Evolutionary conservation across 37 sponge, comb jelly and placozoan genomes (phyloP).

Genomic region (Theonella swinhoei): DNA sequence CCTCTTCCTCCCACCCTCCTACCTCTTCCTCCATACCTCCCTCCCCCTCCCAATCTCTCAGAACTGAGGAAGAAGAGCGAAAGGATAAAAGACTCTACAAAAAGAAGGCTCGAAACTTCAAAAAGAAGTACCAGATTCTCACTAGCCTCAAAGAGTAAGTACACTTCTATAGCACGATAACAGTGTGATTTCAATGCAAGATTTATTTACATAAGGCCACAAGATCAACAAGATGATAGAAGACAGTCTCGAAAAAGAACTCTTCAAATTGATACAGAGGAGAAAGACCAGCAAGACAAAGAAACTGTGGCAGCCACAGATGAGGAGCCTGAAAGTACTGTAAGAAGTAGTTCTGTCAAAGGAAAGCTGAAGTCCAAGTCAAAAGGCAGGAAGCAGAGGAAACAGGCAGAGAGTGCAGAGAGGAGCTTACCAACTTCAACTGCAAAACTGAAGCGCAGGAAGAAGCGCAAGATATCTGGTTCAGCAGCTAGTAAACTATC

Average conservation of each 20-base stretch:
- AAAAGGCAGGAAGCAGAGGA: not conserved
- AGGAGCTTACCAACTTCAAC: not conserved
- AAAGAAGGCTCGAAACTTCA: conserved; percentile 23
- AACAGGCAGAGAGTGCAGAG: not conserved
- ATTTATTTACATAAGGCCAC: not conserved
- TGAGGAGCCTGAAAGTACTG: no score
- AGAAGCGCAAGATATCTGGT: not conserved
- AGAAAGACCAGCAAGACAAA: not conserved
- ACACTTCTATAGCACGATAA: not conserved
- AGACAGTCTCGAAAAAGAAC: not conserved
- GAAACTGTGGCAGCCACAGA: not conserved
- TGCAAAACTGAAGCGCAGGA: not conserved
- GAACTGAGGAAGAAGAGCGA: not conserved
- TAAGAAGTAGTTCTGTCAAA: no score
- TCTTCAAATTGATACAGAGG: no score
- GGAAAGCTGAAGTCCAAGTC: not conserved
- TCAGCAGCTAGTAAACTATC: conserved; percentile 4
- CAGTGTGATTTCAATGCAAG: not conserved
- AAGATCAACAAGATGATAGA: not conserved
- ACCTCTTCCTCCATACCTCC: no score
- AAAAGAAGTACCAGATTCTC: conserved; percentile 72
- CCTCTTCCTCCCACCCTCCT: no score
- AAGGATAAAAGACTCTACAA: conserved; percentile 7
- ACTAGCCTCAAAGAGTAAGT: conserved; percentile 59
- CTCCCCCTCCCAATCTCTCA: conserved; percentile 16